Base-by-base conservation (phyloP, 1,140 invertebrate species). In the Magallana gigas region DNA sequence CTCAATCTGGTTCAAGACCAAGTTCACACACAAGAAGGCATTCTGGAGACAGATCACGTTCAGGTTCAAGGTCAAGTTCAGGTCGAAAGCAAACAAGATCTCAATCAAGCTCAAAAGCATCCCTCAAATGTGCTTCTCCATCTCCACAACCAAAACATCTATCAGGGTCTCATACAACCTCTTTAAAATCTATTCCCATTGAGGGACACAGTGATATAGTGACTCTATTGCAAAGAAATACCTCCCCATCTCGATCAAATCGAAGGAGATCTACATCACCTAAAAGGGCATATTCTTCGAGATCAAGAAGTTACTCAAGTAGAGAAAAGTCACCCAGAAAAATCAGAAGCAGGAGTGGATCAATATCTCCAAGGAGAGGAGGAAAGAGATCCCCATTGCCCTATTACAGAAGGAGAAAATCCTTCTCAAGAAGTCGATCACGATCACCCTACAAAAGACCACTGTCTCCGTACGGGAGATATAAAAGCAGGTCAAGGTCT, bases 361-460 rank as follows among this genome's bases (percentile, higher is more conserved):
- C 87, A 59, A 68, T 83, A 1, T 62, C 85, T 60, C 71, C 87
- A 8, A 81, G 60, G 29, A 83, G 59, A 83, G 57, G 84, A 59
- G 83, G 84, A 71, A 87, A 82, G 3, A 87, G 83, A 23, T 68
- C 68, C 8, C 68, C 68, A 8, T 76, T 29, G 1, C 85, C 76
- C 11, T 81, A 29, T 57, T 16, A 16, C 8, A 76, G 58, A 56
- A 86, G 68, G 18, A 29, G 56, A 80, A 86, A 36, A n/a, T 58
- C 85, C 23, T 59, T 18, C 29, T 59, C 57, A 4, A 80, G 71
- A 12, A 81, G 68, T 57, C n/a, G 57, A 16, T 76, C 60, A 85
- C 12, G 64, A 8, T 80, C 85, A 18, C 85, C 85, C 1, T 76
- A 23, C 58, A 86, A 12, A 80, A 86, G 36, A 80, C 57, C 18